Evolutionary conservation across 2,888 invertebrate genomes (phyloP), one percentile per base, ranked within the genome.

Genomic region (Yponomeuta cagnagella): DNA sequence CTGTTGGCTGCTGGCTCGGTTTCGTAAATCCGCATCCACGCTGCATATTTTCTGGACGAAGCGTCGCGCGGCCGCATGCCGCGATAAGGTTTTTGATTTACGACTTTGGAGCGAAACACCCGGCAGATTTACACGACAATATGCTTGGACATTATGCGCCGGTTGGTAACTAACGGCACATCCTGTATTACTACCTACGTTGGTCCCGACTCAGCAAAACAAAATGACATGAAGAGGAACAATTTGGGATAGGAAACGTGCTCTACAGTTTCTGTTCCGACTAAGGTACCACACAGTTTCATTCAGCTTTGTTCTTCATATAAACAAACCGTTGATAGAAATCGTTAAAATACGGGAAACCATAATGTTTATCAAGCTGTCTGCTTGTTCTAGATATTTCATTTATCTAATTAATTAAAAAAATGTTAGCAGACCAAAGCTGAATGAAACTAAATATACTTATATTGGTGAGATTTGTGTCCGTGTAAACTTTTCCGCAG

Each of bases 41-140:
- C 80, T 82, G 87, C 83, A 85, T 83, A 85, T 86, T 85, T 83
- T 77, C 82, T 78, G 82, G 81, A 77, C 80, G 78, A 78, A 76
- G 76, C 75, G 76, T 77, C 79, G 78, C 76, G 10, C 70, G 76
- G 83, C 80, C 82, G 82, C 80, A 80, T 81, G 79, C 80, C 81
- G 82, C 85, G 89, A 89, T 89, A 89, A 89, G 87, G 86, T 79
- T 74, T 75, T 82, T 89, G 88, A 89, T 89, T 89, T 89, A 89
- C 85, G 86, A 82, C 81, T 82, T 85, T 85, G 86, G 85, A 89
- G 86, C 83, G 84, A 83, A 83, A 85, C 82, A 87, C 84, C 74
- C 77, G 77, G 76, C 79, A 82, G 86, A 83, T 86, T 86, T 84
- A 82, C 81, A 80, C 78, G 76, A 76, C 74, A 75, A 73, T 71